A percentile compares a stretch with the other conserved stretches of the same genome.
These are phyloP conservation scores for Pyrgus malvae DNA, from an alignment of 2,888 invertebrate genomes.

Conservation along the genomic window DNA sequence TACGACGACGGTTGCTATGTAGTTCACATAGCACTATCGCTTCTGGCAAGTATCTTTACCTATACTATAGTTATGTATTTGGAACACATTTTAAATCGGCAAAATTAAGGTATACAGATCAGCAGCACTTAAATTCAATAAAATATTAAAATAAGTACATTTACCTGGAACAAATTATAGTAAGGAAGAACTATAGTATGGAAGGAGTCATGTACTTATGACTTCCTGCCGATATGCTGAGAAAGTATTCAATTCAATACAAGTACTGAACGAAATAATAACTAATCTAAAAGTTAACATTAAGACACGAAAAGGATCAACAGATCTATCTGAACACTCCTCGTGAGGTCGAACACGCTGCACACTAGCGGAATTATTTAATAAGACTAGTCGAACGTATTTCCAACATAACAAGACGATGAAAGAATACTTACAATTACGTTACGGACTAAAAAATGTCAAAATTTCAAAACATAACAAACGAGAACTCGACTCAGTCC, in stretches of 20 bases:
- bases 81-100: conserved; percentile 8
- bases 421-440: conserved; percentile 12
- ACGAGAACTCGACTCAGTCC: conserved; percentile 7
- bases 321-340: conserved; percentile 49
- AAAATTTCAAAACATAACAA: neutral
- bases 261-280: conserved; percentile 16
- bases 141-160: conserved; percentile 21
- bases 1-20: neutral
- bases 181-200: neutral
- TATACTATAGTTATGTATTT: neutral
- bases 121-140: neutral
- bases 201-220: too few relatives aligned
- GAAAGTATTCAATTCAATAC: neutral
- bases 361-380: neutral
- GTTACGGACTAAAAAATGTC: conserved; percentile 11
- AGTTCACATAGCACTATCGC: neutral
- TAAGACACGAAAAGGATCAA: conserved; percentile 40
- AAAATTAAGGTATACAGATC: neutral
- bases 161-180: conserved; percentile 11
- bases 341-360: conserved; percentile 30
- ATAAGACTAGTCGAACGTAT: conserved; percentile 5
- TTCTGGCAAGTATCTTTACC: conserved; percentile 3
- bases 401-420: conserved; percentile 1
- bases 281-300: conserved; percentile 8
- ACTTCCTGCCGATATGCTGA: too few relatives aligned